Conservation (phyloP, 2,888 invertebrate genomes). For the Autographa pulchrina region DNA sequence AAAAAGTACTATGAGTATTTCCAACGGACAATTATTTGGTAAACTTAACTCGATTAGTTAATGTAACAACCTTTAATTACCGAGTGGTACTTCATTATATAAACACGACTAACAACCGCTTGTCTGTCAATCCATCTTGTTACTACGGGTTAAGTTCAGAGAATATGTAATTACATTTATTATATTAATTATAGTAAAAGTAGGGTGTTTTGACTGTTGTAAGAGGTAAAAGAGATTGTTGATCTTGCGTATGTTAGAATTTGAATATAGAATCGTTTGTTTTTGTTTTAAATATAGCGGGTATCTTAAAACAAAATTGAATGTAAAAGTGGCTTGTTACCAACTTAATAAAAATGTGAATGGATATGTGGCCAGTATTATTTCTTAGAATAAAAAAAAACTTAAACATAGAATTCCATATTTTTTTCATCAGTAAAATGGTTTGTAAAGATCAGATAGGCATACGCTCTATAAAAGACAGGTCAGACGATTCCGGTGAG, state of each 20-base stretch:
- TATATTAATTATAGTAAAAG: slow-evolving; percentile 4
- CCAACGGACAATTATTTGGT: not conserved
- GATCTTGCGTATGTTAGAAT: not conserved
- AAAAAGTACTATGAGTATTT: too few species aligned
- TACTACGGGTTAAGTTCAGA: slow-evolving; percentile 8
- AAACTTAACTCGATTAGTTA: not conserved
- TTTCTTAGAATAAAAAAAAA: too few species aligned
- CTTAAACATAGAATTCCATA: too few species aligned
- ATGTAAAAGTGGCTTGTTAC: too few species aligned
- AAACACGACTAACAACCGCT: slow-evolving; percentile 26
- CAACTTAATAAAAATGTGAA: too few species aligned
- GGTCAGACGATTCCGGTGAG: too few species aligned
- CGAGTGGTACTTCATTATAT: slow-evolving; percentile 13
- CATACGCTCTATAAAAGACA: too few species aligned
- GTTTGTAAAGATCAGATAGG: too few species aligned
- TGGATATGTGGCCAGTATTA: too few species aligned
- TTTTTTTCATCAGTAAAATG: too few species aligned
- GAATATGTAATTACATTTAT: slow-evolving; percentile 1
- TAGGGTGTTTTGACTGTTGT: not conserved
- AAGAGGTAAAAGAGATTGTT: not conserved
- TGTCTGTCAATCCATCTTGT: slow-evolving; percentile 18
- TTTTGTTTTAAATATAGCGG: not conserved
- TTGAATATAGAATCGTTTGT: not conserved
- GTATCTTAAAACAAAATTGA: too few species aligned
- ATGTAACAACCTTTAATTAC: slow-evolving; percentile 26